Conservation (phyloP, 2,888 invertebrate genomes). For the Augiades crinisus region DNA sequence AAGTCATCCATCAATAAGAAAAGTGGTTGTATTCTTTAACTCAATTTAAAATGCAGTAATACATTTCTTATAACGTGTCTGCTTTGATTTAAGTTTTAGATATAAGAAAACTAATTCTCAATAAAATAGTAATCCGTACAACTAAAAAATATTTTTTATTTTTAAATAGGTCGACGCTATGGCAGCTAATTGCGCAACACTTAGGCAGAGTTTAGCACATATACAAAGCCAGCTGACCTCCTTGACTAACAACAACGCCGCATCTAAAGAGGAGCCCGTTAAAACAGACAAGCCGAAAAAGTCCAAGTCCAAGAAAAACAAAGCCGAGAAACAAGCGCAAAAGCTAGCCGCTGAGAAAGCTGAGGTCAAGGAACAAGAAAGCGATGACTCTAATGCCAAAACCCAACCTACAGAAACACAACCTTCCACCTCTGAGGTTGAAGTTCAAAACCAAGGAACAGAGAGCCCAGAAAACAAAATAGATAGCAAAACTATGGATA, state of each 20-base stretch:
- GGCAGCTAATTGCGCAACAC: constrained; percentile 82
- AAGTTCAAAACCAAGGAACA: constrained; percentile 33
- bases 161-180: constrained; percentile 77
- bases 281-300: constrained; percentile 66
- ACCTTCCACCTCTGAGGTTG: constrained; percentile 34
- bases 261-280: constrained; percentile 49
- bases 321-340: constrained; percentile 44
- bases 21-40: no score
- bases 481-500: constrained; percentile 58
- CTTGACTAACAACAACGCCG: constrained; percentile 56
- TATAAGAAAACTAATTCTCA: not conserved
- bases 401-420: constrained; percentile 24
- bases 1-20: no score
- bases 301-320: constrained; percentile 67
- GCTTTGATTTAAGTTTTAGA: not conserved
- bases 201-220: constrained; percentile 81
- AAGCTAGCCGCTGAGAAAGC: constrained; percentile 41
- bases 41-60: no score
- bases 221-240: constrained; percentile 80
- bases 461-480: constrained; percentile 43
- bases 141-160: no score
- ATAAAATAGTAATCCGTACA: not conserved
- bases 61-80: no score
- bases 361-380: constrained; percentile 38
- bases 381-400: constrained; percentile 22